phyloP scores from a whole-genome alignment of 2,888 invertebrate species.

The Drosophila histrio region DNA sequence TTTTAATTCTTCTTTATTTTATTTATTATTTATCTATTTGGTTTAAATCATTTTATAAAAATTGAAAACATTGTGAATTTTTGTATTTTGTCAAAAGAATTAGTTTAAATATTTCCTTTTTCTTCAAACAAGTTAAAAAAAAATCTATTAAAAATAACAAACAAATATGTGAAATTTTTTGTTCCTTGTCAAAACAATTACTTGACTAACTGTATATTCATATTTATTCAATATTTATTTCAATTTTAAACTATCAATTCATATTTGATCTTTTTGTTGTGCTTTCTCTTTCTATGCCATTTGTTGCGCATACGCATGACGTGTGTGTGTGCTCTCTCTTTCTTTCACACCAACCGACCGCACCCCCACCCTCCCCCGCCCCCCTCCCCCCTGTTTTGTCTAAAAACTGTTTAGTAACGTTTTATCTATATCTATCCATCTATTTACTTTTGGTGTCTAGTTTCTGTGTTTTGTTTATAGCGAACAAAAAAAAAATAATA shows the following conservation, averaged over 20 bases:
- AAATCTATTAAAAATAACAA: too few species aligned
- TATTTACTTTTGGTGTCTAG: not conserved
- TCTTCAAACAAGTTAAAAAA: too few species aligned
- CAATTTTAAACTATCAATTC: not conserved
- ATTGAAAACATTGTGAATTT: too few species aligned
- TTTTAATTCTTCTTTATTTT: too few species aligned
- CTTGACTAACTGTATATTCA: too few species aligned
- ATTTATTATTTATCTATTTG: too few species aligned
- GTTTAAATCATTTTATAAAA: too few species aligned
- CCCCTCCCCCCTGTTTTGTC: not conserved
- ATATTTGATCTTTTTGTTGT: constrained; percentile 2
- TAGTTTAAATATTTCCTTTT: too few species aligned
- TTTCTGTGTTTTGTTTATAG: constrained; percentile 10
- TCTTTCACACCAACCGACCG: too few species aligned
- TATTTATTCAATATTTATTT: not conserved
- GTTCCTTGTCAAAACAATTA: too few species aligned
- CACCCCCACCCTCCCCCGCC: not conserved
- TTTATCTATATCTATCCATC: not conserved
- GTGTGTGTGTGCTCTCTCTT: not conserved
- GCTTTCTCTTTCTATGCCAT: not conserved
- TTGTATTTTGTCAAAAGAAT: too few species aligned
- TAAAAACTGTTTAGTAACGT: constrained; percentile 2
- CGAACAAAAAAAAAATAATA: not conserved
- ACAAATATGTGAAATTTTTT: too few species aligned
- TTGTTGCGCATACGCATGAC: not conserved